These are phyloP conservation scores for Dicentrarchus labrax DNA, from an alignment of 2,113 vertebrate species.

Conservation along the genomic window DNA sequence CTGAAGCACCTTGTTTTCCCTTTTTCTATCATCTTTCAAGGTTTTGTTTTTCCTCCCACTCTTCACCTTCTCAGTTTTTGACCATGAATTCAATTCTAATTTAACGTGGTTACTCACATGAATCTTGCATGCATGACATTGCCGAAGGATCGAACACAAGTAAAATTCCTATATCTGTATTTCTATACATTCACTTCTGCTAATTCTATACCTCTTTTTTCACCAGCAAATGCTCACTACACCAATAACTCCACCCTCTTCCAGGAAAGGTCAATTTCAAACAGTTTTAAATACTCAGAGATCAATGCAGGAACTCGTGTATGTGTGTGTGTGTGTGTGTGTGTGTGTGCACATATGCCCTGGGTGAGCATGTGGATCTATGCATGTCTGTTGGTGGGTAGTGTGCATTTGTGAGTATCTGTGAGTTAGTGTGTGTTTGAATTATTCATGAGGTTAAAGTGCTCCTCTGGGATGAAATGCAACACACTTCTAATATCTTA, in stretches of 20 bases:
- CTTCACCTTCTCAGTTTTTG: conserved; percentile 21
- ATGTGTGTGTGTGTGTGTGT: conserved; percentile 1
- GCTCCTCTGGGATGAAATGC: conserved; percentile 70
- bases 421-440: conserved; percentile 60
- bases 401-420: conserved; percentile 43
- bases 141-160: not conserved
- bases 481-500: conserved; percentile 68
- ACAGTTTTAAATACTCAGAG: conserved; percentile 49
- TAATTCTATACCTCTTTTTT: conserved; percentile 5
- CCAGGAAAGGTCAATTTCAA: conserved; percentile 51
- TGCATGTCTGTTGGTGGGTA: conserved; percentile 44
- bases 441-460: conserved; percentile 79
- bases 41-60: conserved; percentile 44
- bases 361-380: conserved; percentile 7
- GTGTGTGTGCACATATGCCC: not conserved
- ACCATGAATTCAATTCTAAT: conserved; percentile 22
- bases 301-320: conserved; percentile 51
- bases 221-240: conserved; percentile 3
- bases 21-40: conserved; percentile 22
- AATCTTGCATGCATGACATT: not conserved
- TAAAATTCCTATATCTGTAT: not conserved
- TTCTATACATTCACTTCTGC: conserved; percentile 1
- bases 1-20: conserved; percentile 40
- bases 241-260: conserved; percentile 38
- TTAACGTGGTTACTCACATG: conserved; percentile 13